Evolutionary conservation across 2,888 invertebrate genomes (phyloP).

Genomic region (Drosophila merina): DNA sequence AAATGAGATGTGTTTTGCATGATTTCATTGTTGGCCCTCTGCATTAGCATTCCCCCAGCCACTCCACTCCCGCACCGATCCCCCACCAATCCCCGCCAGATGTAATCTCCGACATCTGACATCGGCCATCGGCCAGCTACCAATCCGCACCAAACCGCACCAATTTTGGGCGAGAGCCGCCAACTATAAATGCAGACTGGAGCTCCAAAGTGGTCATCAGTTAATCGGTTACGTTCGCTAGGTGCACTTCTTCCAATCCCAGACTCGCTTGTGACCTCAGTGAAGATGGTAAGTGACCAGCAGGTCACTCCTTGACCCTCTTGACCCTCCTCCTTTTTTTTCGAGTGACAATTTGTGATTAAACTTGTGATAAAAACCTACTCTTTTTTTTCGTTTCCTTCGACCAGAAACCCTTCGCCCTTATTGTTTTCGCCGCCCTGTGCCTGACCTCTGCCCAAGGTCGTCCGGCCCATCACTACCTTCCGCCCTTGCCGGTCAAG

Average conservation of each 20-base stretch:
- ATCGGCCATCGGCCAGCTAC: background rate
- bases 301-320: background rate
- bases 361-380: background rate
- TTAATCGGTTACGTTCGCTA: constrained; percentile 69
- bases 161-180: constrained; percentile 22
- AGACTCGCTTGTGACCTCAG: constrained; percentile 44
- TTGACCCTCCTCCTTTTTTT: constrained; percentile 9
- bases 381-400: constrained; percentile 11
- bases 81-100: background rate
- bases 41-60: constrained; percentile 70
- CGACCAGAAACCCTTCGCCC: constrained; percentile 63
- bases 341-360: constrained; percentile 16
- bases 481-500: constrained; percentile 58
- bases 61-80: background rate
- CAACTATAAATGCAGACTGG: constrained; percentile 74
- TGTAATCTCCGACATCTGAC: background rate
- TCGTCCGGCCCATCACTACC: constrained; percentile 64
- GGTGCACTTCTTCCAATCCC: constrained; percentile 62
- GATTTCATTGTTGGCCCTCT: constrained; percentile 62
- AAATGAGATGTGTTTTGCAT: constrained; percentile 54
- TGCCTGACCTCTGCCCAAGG: constrained; percentile 50
- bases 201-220: constrained; percentile 67
- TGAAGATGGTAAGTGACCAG: constrained; percentile 75
- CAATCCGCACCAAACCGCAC: constrained; percentile 27
- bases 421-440: constrained; percentile 39